Base-by-base conservation (phyloP, 2,113 vertebrate genomes). In the Mesembrinibis cayennensis region DNA sequence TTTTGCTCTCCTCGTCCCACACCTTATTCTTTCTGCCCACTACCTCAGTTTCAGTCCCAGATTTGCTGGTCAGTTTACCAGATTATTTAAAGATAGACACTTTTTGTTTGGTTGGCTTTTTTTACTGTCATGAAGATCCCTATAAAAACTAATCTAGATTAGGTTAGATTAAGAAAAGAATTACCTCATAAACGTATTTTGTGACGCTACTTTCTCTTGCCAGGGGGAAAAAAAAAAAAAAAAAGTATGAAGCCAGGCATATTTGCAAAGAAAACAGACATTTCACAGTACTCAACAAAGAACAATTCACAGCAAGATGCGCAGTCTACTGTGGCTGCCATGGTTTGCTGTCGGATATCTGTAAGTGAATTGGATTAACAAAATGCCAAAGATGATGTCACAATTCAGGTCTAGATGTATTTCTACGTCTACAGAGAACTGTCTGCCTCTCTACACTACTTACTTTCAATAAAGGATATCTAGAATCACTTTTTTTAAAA, bases 201-300 rank as follows among this genome's bases (percentile, higher is more conserved):
- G 40, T 70, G 34, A 81, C 9, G 3, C 16, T 74, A 42, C 20
- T 82, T 87, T 50, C 50, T 63, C 36, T 55, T 47, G 12, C 21
- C 0, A 3, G 16, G 0, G 32, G 7, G 16, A 22, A 18, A 34
- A 38, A 40, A 40, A 40, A 34, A 45, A n/a, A 53, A 23, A 18
- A 34, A 38, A 32, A 30, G 10, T 10, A 63, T 23, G 21, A 82
- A 89, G 34, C 16, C 23, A 72, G 30, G 16, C 19, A 15, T 30
- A 36, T 34, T 38, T 56, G 52, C 62, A 80, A 78, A 86, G 50
- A 42, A 56, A 78, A 80, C 16, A 65, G 61, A 86, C 6, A 19
- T 21, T 44, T 81, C 63, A 58, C 40, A 66, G 34, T 25, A n/a
- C 4, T 16, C 40, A 45, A 11, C 3, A 27, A 80, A 69, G 30